Percentiles rank a stretch among this genome's conserved stretches.
Conservation (phyloP, 2,797 vertebrate species). For the Rhinoraja longicauda region DNA sequence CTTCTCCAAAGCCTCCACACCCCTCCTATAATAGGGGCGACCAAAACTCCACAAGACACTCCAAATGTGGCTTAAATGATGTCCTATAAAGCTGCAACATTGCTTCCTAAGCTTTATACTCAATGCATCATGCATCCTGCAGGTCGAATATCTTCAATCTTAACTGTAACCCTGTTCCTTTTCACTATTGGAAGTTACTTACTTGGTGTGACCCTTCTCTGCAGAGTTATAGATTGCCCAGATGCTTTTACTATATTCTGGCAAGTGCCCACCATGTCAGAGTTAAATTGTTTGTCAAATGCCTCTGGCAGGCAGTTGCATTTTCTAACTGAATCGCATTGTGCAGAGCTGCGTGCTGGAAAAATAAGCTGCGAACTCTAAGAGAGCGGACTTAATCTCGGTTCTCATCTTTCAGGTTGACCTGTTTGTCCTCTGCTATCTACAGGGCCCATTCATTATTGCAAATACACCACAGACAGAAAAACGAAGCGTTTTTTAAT, state of each 20-base stretch:
- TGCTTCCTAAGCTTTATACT: too few species aligned
- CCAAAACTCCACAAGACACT: too few species aligned
- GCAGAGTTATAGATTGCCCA: not conserved
- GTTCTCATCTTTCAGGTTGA: constrained; percentile 30
- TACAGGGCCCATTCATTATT: not conserved
- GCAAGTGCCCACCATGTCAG: too few species aligned
- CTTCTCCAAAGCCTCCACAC: too few species aligned
- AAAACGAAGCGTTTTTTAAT: not conserved
- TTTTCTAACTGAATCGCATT: constrained; percentile 15
- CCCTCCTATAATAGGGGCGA: too few species aligned
- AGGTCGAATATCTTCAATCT: not conserved
- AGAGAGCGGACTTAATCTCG: not conserved
- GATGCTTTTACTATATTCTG: not conserved
- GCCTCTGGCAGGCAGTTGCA: not conserved
- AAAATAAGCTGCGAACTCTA: not conserved
- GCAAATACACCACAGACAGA: not conserved
- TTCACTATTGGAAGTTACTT: not conserved
- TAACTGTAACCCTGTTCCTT: not conserved
- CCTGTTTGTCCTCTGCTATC: constrained; percentile 19
- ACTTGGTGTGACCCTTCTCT: not conserved
- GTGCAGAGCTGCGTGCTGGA: not conserved
- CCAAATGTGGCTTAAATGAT: too few species aligned
- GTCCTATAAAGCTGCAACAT: too few species aligned
- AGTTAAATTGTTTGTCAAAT: not conserved
- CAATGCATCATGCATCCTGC: too few species aligned